Conservation (phyloP, 2,888 invertebrate genomes). For the Scrobipalpa costella region DNA sequence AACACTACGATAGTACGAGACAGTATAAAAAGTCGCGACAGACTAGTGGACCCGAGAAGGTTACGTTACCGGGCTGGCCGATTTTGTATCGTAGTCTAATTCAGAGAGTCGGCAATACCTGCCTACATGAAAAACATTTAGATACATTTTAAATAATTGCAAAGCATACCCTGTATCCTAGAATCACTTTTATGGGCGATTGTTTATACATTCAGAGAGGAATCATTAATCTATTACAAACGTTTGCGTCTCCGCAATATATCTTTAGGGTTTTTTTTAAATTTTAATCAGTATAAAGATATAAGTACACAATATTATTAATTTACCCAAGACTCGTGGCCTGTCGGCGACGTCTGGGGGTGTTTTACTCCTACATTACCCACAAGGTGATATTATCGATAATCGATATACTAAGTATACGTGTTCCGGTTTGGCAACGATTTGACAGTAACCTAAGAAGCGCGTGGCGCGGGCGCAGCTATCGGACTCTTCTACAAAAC, state of each 20-base stretch:
- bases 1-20: slow-evolving; percentile 68
- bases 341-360: slow-evolving; percentile 45
- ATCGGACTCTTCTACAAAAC: not conserved
- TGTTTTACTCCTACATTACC: slow-evolving; percentile 67
- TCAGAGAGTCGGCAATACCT: slow-evolving; percentile 64
- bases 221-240: slow-evolving; percentile 73
- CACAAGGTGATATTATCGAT: slow-evolving; percentile 72
- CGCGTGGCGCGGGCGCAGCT: slow-evolving; percentile 43
- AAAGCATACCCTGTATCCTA: slow-evolving; percentile 98
- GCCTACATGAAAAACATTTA: slow-evolving; percentile 80
- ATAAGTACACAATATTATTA: slow-evolving; percentile 70
- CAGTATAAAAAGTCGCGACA: slow-evolving; percentile 77
- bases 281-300: slow-evolving; percentile 74
- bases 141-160: slow-evolving; percentile 91
- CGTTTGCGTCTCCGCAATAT: slow-evolving; percentile 72
- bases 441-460: slow-evolving; percentile 68
- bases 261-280: slow-evolving; percentile 67
- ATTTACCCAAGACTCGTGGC: slow-evolving; percentile 50
- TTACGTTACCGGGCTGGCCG: slow-evolving; percentile 54
- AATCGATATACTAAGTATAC: slow-evolving; percentile 74
- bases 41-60: slow-evolving; percentile 74
- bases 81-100: slow-evolving; percentile 52
- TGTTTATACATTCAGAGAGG: slow-evolving; percentile 77
- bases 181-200: slow-evolving; percentile 87
- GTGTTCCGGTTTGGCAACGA: slow-evolving; percentile 77